Evolutionary conservation across 2,113 vertebrate species (phyloP).

Genomic region (Otolemur garnettii): DNA sequence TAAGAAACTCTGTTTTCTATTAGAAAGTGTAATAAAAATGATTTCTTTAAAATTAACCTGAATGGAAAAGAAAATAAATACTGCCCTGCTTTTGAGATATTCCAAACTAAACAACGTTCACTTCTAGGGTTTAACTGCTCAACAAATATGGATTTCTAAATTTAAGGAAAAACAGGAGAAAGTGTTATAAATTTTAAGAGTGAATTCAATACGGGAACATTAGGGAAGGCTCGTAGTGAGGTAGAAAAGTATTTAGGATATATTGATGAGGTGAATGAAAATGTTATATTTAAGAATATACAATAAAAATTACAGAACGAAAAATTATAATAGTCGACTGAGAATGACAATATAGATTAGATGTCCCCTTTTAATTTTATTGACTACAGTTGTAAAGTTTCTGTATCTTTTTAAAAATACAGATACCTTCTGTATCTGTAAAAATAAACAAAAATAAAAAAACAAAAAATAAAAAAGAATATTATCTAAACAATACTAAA

Average conservation of each 20-base stretch:
- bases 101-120: not conserved
- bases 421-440: not conserved
- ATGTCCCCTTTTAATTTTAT: slow-evolving; percentile 32
- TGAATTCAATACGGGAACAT: slow-evolving; percentile 1
- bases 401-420: slow-evolving; percentile 16
- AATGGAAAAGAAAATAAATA: slow-evolving; percentile 63
- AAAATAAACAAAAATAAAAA: too few species aligned
- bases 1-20: slow-evolving; percentile 65
- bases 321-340: not conserved
- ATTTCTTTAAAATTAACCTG: slow-evolving; percentile 40
- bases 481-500: not conserved
- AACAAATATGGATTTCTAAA: slow-evolving; percentile 23
- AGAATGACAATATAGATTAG: not conserved
- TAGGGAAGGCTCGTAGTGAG: not conserved
- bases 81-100: not conserved
- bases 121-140: slow-evolving; percentile 6
- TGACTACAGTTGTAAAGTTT: not conserved
- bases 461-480: not conserved
- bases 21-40: slow-evolving; percentile 64
- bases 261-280: slow-evolving; percentile 34
- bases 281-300: not conserved
- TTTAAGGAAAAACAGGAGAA: slow-evolving; percentile 6
- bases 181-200: slow-evolving; percentile 35
- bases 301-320: slow-evolving; percentile 11
- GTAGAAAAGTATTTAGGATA: not conserved